Evolutionary conservation across 2,888 invertebrate genomes (phyloP).

Genomic region (Allacma fusca): DNA sequence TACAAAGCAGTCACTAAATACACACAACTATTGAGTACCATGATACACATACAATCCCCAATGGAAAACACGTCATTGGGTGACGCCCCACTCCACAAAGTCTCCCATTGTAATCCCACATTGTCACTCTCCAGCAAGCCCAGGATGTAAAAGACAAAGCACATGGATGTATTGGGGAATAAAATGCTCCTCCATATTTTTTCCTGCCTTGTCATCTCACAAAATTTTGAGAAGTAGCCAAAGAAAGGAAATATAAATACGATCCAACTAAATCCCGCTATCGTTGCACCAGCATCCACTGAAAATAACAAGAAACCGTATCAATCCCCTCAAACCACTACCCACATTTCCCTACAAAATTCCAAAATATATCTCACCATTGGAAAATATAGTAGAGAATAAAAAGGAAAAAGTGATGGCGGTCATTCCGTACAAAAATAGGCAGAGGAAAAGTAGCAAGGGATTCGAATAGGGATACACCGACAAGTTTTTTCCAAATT

Average conservation of each 20-base stretch:
- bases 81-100: constrained; percentile 66
- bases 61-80: constrained; percentile 49
- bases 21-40: constrained; percentile 74
- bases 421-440: constrained; percentile 73
- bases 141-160: constrained; percentile 72
- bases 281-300: constrained; percentile 81
- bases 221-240: constrained; percentile 73
- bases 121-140: constrained; percentile 63
- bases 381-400: constrained; percentile 78
- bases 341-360: not conserved
- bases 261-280: constrained; percentile 80
- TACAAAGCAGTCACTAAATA: constrained; percentile 83
- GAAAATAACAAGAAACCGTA: constrained; percentile 34
- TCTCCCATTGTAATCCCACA: constrained; percentile 61
- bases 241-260: constrained; percentile 76
- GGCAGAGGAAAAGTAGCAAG: too few relatives aligned
- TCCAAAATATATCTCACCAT: constrained; percentile 3
- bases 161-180: constrained; percentile 80
- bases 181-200: constrained; percentile 75
- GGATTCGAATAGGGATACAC: too few relatives aligned
- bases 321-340: too few relatives aligned
- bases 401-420: constrained; percentile 81
- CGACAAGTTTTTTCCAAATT: too few relatives aligned
- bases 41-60: constrained; percentile 68
- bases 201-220: constrained; percentile 69